These are phyloP conservation scores for Pecten maximus DNA, from an alignment of 2,888 invertebrate genomes.

Conservation along the genomic window DNA sequence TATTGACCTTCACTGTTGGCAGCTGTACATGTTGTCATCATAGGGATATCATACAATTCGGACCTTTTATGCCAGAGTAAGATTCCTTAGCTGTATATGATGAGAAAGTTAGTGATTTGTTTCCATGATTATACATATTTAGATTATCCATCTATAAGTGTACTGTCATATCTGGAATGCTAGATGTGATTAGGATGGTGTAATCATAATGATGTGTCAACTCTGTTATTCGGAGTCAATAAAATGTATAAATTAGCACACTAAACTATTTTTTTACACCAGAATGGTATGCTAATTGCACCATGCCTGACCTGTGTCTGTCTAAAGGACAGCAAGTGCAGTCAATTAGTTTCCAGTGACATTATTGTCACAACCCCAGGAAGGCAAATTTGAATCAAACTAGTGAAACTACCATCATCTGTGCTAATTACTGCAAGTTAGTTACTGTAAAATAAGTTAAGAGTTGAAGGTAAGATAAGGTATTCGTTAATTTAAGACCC, in stretches of 20 bases:
- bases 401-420: not conserved
- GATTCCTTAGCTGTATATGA: not conserved
- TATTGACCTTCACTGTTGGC: conserved; percentile 9
- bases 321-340: not conserved
- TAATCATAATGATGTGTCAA: not conserved
- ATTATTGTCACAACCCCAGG: not conserved
- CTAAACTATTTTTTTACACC: not conserved
- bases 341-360: not conserved
- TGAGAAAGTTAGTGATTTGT: not conserved
- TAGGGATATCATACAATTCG: not conserved
- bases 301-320: not conserved
- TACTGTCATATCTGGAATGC: not conserved
- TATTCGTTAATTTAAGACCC: not conserved
- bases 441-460: not conserved
- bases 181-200: not conserved
- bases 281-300: not conserved
- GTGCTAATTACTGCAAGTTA: not conserved
- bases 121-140: not conserved
- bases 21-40: conserved; percentile 17
- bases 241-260: not conserved
- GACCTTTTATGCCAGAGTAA: not conserved
- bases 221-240: not conserved
- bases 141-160: too few relatives aligned
- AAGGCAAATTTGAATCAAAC: not conserved
- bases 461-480: not conserved